These are phyloP conservation scores for Rhynchonycteris naso DNA, from an alignment of 2,797 vertebrate species.

Conservation along the genomic window DNA sequence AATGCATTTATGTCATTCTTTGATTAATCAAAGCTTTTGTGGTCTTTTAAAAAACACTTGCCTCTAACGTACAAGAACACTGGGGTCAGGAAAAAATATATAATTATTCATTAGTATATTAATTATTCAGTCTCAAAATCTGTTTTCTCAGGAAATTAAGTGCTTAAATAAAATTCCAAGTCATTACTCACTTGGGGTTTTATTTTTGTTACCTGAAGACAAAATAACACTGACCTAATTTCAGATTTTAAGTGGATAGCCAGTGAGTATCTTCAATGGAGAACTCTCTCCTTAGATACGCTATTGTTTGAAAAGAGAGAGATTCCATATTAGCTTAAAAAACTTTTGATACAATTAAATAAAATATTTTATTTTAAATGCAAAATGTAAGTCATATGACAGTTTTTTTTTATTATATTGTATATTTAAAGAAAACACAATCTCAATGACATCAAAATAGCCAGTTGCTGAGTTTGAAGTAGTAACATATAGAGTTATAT, in stretches of 20 bases:
- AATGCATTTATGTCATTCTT: background rate
- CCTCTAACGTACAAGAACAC: conserved; percentile 8
- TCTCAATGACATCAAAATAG: conserved; percentile 40
- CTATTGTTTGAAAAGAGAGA: background rate
- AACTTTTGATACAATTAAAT: conserved; percentile 16
- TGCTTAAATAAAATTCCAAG: conserved; percentile 62
- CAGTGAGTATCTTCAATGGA: background rate
- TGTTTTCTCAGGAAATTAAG: conserved; percentile 61
- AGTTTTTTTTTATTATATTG: background rate
- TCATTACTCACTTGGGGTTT: conserved; percentile 49
- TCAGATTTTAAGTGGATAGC: background rate
- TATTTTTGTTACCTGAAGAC: conserved; percentile 68
- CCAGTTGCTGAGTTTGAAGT: conserved; percentile 36
- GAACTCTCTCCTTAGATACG: background rate
- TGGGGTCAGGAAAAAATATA: background rate
- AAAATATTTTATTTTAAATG: background rate
- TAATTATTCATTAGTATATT: conserved; percentile 45
- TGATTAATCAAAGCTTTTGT: background rate
- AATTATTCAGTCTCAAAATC: conserved; percentile 68
- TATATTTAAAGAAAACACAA: conserved; percentile 17
- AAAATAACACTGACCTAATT: conserved; percentile 65
- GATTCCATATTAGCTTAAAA: background rate
- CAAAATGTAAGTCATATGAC: background rate
- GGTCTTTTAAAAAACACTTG: conserved; percentile 55
- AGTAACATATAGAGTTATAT: background rate